phyloP scores from a whole-genome alignment of 2,797 vertebrate genomes.

The Graptemys geographica region DNA sequence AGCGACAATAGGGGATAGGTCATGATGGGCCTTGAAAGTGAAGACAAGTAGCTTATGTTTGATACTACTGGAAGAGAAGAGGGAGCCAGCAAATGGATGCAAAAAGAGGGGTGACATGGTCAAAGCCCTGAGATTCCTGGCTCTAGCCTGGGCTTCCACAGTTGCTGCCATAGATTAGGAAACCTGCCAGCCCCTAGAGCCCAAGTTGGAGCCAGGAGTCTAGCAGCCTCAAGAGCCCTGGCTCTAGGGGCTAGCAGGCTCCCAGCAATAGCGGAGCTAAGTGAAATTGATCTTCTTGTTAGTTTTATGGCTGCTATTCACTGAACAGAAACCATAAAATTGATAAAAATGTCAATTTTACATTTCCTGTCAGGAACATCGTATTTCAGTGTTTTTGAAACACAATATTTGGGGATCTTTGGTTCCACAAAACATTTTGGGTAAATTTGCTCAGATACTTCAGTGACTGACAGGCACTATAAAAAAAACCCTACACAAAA shows the following conservation, averaged over 20 bases:
- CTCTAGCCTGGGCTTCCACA: too few relatives aligned
- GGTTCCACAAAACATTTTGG: neutral
- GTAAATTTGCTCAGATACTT: constrained; percentile 1
- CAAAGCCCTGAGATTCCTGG: neutral
- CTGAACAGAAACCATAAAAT: neutral
- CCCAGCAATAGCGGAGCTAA: neutral
- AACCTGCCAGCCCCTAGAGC: neutral
- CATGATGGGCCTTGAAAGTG: too few relatives aligned
- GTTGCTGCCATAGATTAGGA: neutral
- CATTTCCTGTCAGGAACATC: neutral
- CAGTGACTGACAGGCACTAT: rapidly evolving
- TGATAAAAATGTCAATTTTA: neutral
- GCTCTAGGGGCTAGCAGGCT: neutral
- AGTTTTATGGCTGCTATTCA: neutral
- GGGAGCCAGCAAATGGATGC: neutral
- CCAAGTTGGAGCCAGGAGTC: neutral
- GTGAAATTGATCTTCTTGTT: neutral
- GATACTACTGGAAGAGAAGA: neutral
- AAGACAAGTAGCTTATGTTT: neutral
- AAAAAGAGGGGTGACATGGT: neutral
- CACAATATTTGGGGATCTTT: neutral
- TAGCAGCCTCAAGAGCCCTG: neutral
- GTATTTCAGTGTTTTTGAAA: neutral
- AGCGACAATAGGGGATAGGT: too few relatives aligned
- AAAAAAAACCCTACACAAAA: neutral